phyloP scores from a whole-genome alignment of 2,797 vertebrate genomes.

The Hypotaenidia philippensis region DNA sequence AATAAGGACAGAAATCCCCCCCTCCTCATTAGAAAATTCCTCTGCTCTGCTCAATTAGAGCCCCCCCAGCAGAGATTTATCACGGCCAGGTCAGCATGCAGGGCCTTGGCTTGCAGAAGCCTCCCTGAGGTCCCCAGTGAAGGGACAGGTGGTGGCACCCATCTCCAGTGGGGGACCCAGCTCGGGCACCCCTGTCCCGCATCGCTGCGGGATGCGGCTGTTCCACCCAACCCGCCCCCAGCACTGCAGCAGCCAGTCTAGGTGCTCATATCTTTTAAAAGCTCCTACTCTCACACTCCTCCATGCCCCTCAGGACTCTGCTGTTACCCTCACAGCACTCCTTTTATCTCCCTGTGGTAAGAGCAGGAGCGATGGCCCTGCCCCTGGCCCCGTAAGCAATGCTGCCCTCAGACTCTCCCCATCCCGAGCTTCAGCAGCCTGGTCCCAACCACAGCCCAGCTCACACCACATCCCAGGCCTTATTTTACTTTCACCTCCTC shows the following conservation, averaged over 20 bases:
- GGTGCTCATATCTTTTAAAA: neutral
- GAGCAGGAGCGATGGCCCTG: neutral
- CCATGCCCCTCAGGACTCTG: neutral
- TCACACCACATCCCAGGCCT: neutral
- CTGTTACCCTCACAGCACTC: no score
- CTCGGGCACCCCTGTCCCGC: fast-evolving
- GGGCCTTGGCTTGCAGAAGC: fast-evolving
- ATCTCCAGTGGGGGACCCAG: neutral
- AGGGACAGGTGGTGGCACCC: fast-evolving
- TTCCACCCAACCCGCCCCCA: neutral
- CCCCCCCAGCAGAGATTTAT: no score
- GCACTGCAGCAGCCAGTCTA: neutral
- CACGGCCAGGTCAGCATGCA: fast-evolving
- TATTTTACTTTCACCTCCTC: neutral
- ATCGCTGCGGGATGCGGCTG: fast-evolving
- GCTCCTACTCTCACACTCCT: neutral
- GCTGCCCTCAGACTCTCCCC: neutral
- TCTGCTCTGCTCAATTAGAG: neutral
- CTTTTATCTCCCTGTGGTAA: no score
- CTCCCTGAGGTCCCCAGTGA: neutral
- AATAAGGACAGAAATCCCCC: neutral
- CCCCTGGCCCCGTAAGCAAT: fast-evolving
- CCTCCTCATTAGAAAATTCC: neutral
- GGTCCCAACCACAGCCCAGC: neutral
- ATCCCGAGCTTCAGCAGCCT: neutral